These are phyloP conservation scores for Ardeotis arabs DNA, from an alignment of 2,113 vertebrate species.

Conservation along the genomic window DNA sequence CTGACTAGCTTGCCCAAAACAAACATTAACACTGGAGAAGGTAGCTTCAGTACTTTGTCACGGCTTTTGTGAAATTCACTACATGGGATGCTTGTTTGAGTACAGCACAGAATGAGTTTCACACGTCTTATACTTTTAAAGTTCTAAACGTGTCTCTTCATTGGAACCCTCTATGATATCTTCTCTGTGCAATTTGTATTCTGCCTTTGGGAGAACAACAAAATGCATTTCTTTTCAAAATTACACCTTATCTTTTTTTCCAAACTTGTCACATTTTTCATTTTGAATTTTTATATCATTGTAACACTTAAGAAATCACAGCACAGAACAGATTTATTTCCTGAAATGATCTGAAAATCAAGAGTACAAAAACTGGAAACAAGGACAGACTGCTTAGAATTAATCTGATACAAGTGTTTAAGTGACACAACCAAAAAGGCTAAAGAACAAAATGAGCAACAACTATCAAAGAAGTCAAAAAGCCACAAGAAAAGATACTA, in stretches of 20 bases:
- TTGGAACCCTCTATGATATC: neutral
- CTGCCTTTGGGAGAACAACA: neutral
- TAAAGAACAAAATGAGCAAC: neutral
- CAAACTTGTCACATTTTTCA: neutral
- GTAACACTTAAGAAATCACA: neutral
- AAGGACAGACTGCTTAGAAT: neutral
- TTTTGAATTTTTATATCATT: neutral
- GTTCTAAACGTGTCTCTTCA: neutral
- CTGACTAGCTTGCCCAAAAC: neutral
- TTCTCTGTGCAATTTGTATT: neutral
- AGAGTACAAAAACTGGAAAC: neutral
- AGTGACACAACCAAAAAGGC: neutral
- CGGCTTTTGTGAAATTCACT: neutral
- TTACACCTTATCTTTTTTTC: neutral
- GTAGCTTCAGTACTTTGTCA: neutral
- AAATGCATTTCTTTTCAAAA: neutral
- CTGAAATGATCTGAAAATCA: neutral
- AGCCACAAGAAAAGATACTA: neutral
- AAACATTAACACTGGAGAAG: neutral
- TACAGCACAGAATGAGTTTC: neutral
- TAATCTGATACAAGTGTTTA: neutral
- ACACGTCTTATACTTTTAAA: neutral
- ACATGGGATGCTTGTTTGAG: neutral
- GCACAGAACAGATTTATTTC: neutral
- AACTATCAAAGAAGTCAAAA: neutral